These are phyloP conservation scores for Dysdera silvatica DNA, from an alignment of 1,140 invertebrate species.

Conservation along the genomic window DNA sequence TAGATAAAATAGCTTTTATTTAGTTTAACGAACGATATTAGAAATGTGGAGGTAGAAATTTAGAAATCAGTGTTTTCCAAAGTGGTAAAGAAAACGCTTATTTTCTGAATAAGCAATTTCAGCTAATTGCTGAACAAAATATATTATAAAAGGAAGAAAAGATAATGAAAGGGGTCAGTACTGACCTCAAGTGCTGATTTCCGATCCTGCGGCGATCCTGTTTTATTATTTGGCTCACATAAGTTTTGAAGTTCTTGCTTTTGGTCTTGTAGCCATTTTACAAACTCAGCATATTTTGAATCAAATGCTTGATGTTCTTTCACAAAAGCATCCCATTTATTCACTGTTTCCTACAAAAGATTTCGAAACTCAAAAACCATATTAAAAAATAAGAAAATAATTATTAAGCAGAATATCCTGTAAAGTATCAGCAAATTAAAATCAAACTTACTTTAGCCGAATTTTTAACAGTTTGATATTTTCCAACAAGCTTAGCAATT, in stretches of 20 bases:
- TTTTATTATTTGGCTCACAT: constrained; percentile 78
- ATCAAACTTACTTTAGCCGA: constrained; percentile 54
- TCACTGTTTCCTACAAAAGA: constrained; percentile 41
- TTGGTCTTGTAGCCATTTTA: constrained; percentile 63
- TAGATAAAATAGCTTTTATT: too few species aligned
- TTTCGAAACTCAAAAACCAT: not conserved
- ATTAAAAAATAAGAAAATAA: constrained; percentile 1
- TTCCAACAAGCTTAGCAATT: constrained; percentile 67
- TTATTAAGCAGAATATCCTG: not conserved
- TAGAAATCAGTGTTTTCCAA: too few species aligned
- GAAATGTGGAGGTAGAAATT: too few species aligned
- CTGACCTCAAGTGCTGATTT: constrained; percentile 64
- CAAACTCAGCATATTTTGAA: constrained; percentile 62
- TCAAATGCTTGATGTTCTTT: constrained; percentile 78
- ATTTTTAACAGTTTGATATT: constrained; percentile 77
- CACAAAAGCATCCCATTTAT: constrained; percentile 68
- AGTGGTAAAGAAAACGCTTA: too few species aligned
- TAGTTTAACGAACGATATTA: too few species aligned
- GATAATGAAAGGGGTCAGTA: too few species aligned
- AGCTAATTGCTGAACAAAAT: not conserved
- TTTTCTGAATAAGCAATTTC: too few species aligned
- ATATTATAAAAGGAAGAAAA: too few species aligned
- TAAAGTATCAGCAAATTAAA: not conserved
- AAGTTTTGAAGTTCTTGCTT: constrained; percentile 64
- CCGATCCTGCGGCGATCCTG: constrained; percentile 70